Evolutionary conservation across 2,113 vertebrate genomes (phyloP), one percentile per base, ranked within the genome.

Genomic region (Prunella fulvescens): DNA sequence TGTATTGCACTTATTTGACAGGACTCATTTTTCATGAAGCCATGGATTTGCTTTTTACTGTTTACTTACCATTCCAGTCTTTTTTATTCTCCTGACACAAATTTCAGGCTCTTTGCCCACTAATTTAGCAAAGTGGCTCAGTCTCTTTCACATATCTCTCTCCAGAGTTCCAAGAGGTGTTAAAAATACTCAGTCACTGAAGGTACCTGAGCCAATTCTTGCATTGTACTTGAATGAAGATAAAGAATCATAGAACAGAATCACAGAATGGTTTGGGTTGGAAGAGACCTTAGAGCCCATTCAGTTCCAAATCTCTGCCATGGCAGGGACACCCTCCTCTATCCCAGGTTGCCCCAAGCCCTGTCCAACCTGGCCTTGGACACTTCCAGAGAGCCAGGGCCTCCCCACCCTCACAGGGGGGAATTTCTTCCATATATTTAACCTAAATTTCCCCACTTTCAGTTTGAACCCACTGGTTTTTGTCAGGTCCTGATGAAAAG

Each of bases 311-410:
- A 24, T 13, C 16, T 19, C 53, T 81, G 33, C 19, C 20, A 22
- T 2, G 10, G 9, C 16, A 40, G 24, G 9, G 29, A 61, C 20
- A 33, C 6, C 4, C 77, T 1, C 31, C 48, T 3, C 47, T 12
- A 0, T 3, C 35, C 56, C 48, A 56, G 35, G 7, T 0, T 77
- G 35, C 31, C 42, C 62, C 35, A n/a, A 50, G 12, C 15, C 45
- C 39, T 0, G 1, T n/a, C 19, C 28, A 77, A 0, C 25, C 35
- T 48, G 71, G 35, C 6, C 35, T 77, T 5, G 17, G 14, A 0
- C 25, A 33, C 10, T 54, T 0, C 24, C 70, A 89, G 45, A 28
- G 78, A 31, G 35, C 70, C n/a, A 54, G 61, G 44, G 20, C 39
- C 78, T 48, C 1, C 0, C 8, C 22, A 26, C 35, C 18, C 18